phyloP scores from a whole-genome alignment of 2,797 vertebrate genomes.

The Sarcoramphus papa region DNA sequence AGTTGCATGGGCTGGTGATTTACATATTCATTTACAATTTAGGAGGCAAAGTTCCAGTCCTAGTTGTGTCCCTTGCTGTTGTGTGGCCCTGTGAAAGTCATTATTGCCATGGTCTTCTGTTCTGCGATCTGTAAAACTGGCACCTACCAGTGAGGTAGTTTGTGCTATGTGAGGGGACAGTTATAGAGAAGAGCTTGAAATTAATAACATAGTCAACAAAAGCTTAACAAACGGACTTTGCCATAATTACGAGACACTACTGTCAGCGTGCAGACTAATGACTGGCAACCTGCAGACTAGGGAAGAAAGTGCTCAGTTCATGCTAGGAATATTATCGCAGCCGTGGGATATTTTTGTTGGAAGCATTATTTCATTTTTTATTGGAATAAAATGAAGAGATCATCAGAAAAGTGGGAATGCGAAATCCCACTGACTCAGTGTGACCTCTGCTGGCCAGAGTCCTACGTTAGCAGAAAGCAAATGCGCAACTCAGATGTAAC shows the following conservation, averaged over 20 bases:
- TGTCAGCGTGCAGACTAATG: background rate
- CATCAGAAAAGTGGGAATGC: background rate
- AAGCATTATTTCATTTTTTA: background rate
- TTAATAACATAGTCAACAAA: background rate
- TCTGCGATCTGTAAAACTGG: background rate
- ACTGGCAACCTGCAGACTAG: background rate
- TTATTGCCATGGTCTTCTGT: background rate
- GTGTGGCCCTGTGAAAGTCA: background rate
- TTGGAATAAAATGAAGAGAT: background rate
- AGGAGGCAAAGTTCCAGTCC: background rate
- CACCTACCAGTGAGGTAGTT: background rate
- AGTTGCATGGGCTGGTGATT: background rate
- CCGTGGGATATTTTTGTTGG: background rate
- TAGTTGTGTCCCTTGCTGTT: background rate
- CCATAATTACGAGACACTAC: background rate
- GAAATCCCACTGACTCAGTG: background rate
- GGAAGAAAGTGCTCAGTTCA: background rate
- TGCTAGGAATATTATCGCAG: background rate
- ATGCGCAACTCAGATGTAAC: background rate
- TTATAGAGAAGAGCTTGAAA: background rate
- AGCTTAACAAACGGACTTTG: background rate
- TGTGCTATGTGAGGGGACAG: background rate
- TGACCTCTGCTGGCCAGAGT: conserved; percentile 59
- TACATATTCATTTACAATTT: background rate
- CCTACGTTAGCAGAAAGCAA: background rate